phyloP scores from a whole-genome alignment of 2,113 vertebrate genomes.

The Amphiprion percula region DNA sequence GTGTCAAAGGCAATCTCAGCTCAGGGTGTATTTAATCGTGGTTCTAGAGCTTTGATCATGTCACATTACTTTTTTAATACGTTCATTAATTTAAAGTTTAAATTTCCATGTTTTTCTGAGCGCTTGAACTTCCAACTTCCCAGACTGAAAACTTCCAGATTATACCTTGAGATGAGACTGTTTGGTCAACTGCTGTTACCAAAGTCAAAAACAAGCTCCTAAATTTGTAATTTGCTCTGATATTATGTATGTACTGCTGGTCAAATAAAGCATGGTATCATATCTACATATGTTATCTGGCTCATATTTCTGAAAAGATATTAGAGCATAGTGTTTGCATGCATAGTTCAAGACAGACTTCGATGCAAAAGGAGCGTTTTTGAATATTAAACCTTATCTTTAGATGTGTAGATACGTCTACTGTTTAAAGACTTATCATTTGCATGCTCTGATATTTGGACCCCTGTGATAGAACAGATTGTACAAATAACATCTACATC shows the following conservation, averaged over 20 bases:
- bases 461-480: not conserved
- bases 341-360: not conserved
- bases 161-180: not conserved
- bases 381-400: not conserved
- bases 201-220: not conserved
- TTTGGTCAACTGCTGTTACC: not conserved
- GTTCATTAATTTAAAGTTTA: too few relatives aligned
- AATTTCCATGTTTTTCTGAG: too few relatives aligned
- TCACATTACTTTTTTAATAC: too few relatives aligned
- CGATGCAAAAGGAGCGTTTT: not conserved
- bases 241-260: not conserved
- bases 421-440: not conserved
- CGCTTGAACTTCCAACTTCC: too few relatives aligned
- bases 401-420: not conserved
- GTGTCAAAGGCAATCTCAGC: not conserved
- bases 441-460: not conserved
- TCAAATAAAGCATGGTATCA: not conserved
- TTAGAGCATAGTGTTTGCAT: not conserved
- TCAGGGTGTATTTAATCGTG: not conserved
- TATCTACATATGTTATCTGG: not conserved
- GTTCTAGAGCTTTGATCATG: not conserved
- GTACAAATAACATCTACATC: not conserved
- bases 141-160: too few relatives aligned
- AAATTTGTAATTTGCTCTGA: not conserved
- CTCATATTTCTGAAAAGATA: not conserved